Evolutionary conservation across 2,888 invertebrate genomes (phyloP).

Genomic region (Philereme transversata): DNA sequence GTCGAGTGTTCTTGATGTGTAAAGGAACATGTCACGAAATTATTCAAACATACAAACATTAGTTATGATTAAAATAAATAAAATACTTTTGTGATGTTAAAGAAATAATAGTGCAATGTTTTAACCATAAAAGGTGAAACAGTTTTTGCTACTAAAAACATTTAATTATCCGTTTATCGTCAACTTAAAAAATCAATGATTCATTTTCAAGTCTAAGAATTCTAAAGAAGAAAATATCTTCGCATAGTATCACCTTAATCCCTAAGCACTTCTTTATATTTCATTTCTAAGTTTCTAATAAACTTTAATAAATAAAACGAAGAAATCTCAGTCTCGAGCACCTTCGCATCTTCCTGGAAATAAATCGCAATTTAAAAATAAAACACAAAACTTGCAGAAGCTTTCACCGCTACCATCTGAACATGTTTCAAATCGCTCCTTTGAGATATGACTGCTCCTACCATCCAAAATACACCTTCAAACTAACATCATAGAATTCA

Average conservation of each 20-base stretch:
- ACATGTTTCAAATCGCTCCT: conserved; percentile 75
- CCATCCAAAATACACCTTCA: conserved; percentile 47
- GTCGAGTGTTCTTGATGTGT: too few relatives aligned
- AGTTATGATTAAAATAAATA: too few relatives aligned
- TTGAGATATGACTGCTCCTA: conserved; percentile 51
- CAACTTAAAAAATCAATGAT: not conserved
- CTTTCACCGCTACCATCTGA: conserved; percentile 73
- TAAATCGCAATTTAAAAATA: conserved; percentile 77
- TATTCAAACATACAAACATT: too few relatives aligned
- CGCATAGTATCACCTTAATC: conserved; percentile 28
- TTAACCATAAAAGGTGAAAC: too few relatives aligned
- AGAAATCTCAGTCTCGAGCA: conserved; percentile 45
- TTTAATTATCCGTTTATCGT: too few relatives aligned
- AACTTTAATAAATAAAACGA: conserved; percentile 49
- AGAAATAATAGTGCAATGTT: too few relatives aligned
- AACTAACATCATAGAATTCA: conserved; percentile 6
- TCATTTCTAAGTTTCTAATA: conserved; percentile 48
- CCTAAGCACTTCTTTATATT: conserved; percentile 39
- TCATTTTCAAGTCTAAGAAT: too few relatives aligned
- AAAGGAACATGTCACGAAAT: too few relatives aligned
- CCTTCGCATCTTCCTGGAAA: conserved; percentile 54
- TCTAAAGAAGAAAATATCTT: conserved; percentile 13
- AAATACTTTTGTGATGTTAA: too few relatives aligned
- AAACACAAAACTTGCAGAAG: conserved; percentile 74
- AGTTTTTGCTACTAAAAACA: too few relatives aligned